These are phyloP conservation scores for Galerucella nymphaeae DNA, from an alignment of 2,888 invertebrate genomes.

Conservation along the genomic window DNA sequence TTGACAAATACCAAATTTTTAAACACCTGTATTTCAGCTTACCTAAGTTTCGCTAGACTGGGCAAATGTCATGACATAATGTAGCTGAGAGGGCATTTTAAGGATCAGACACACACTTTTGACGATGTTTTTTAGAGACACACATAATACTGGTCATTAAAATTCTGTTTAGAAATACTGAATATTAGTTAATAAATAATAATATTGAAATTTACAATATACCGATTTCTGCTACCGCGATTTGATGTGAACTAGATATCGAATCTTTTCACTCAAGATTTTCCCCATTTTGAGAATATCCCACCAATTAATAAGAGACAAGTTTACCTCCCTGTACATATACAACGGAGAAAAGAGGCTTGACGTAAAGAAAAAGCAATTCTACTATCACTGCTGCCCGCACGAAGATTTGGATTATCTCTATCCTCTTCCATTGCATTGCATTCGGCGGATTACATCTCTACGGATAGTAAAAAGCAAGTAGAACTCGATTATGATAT, in stretches of 20 bases:
- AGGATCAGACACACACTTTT: constrained; percentile 18
- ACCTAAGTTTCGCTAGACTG: constrained; percentile 49
- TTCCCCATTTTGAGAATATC: constrained; percentile 43
- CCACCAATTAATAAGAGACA: constrained; percentile 43
- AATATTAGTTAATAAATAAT: constrained; percentile 21
- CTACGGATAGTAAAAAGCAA: constrained; percentile 34
- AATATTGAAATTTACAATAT: constrained; percentile 30
- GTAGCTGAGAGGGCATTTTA: constrained; percentile 22
- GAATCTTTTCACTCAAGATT: constrained; percentile 50
- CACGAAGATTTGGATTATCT: constrained; percentile 46
- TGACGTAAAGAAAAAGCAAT: constrained; percentile 43
- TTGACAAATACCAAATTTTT: constrained; percentile 10
- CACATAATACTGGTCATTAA: constrained; percentile 32
- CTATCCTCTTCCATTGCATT: constrained; percentile 50
- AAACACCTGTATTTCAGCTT: constrained; percentile 43
- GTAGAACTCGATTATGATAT: constrained; percentile 11
- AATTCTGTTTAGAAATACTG: constrained; percentile 30
- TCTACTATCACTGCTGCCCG: constrained; percentile 43
- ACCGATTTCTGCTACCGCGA: constrained; percentile 48
- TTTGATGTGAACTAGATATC: constrained; percentile 56
- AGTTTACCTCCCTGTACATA: constrained; percentile 24
- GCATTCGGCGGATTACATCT: constrained; percentile 33
- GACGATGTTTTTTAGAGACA: constrained; percentile 22
- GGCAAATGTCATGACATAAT: constrained; percentile 35
- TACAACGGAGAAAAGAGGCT: constrained; percentile 38